phyloP scores from a whole-genome alignment of 2,797 vertebrate genomes.

The Lutra lutra region DNA sequence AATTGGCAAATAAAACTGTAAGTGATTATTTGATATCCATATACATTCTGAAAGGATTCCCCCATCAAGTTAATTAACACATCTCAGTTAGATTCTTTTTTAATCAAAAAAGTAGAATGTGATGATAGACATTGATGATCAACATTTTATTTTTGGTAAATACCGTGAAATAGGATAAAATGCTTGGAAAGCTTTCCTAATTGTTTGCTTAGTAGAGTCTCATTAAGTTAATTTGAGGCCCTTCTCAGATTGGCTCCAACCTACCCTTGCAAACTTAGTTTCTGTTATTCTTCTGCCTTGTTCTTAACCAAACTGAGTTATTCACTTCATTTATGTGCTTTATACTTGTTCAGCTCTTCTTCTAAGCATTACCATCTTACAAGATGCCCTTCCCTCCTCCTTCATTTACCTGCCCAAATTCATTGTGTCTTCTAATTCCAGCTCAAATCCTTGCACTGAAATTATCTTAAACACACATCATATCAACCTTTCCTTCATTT shows the following conservation, averaged over 20 bases:
- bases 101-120: slow-evolving; percentile 16
- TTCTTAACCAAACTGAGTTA: neutral
- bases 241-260: neutral
- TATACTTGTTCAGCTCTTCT: neutral
- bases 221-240: slow-evolving; percentile 12
- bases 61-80: neutral
- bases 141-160: slow-evolving; percentile 44
- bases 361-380: neutral
- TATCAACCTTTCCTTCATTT: neutral
- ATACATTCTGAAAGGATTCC: neutral
- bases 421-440: neutral
- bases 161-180: slow-evolving; percentile 18
- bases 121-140: neutral
- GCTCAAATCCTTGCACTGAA: slow-evolving; percentile 49
- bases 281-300: neutral
- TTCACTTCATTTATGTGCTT: neutral
- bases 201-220: slow-evolving; percentile 19
- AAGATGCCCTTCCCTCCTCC: neutral
- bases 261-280: neutral
- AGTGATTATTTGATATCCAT: neutral
- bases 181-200: slow-evolving; percentile 34
- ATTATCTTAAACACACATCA: neutral
- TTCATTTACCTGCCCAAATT: neutral
- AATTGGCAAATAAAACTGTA: neutral
- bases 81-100: slow-evolving; percentile 41